Base-by-base conservation (phyloP, 2,888 invertebrate genomes). In the Amorpha juglandis region DNA sequence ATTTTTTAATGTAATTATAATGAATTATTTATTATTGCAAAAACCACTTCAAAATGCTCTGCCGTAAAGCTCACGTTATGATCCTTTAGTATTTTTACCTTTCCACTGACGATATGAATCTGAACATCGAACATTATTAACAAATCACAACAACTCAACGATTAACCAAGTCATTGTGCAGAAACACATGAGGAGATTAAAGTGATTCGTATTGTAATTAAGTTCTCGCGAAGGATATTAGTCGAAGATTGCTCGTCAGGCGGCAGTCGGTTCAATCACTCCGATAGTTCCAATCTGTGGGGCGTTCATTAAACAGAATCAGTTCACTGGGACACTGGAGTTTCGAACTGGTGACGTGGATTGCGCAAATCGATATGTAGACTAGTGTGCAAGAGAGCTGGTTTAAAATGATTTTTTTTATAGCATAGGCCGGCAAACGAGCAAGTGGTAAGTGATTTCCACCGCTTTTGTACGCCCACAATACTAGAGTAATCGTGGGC, bases 191-290 rank as follows among this genome's bases (percentile, higher is more conserved):
- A 87, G 90, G 89, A 89, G 91, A 91, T 91, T 86, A 88, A 90
- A 87, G 86, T 80, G 83, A 74, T 82, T 83, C 78, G 78, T 84
- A 83, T 86, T 82, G 88, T 91, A 90, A 92, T 92, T 85, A 88
- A 90, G 91, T 93, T 93, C 83, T 81, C 81, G 82, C 78, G 81
- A 86, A 90, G 92, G 92, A 92, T 92, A 92, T 92, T 92, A 91
- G 87, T 83, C 74, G 89, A 92, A 92, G 92, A 92, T 93, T 93
- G 92, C 90, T 92, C 90, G 90, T 90, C 90, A 91, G 84, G 82
- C 81, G 80, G 81, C 89, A 87, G 83, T 86, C 89, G 84, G 79
- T 86, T 80, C 87, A 86, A 89, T 90, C 87, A 85, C 86, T 83
- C 83, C 81, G 88, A 89, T 87, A 84, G 88, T 84, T 86, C 83